These are phyloP conservation scores for Ooceraea biroi DNA, from an alignment of 1,140 invertebrate species.

Conservation along the genomic window DNA sequence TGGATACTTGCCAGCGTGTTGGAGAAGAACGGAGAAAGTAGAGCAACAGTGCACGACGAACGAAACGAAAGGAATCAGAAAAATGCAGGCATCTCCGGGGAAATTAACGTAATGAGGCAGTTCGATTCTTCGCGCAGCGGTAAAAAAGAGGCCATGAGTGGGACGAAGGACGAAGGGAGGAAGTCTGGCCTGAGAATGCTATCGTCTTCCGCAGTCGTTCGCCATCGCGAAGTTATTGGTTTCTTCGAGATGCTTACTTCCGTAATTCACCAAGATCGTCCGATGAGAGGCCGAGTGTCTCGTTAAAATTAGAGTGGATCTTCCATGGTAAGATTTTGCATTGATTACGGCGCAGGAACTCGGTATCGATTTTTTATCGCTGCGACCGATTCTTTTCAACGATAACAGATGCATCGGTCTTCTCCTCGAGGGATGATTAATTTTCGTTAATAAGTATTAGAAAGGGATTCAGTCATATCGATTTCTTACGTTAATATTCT, in stretches of 20 bases:
- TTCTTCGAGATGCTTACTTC: constrained; percentile 72
- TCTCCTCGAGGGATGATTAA: not conserved
- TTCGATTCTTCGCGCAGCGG: constrained; percentile 75
- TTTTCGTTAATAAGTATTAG: constrained; percentile 25
- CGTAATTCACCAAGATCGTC: constrained; percentile 71
- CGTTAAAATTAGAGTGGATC: constrained; percentile 66
- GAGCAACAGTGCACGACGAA: constrained; percentile 70
- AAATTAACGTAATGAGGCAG: constrained; percentile 83
- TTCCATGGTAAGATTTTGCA: constrained; percentile 44
- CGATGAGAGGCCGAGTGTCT: constrained; percentile 60
- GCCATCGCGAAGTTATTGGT: constrained; percentile 70
- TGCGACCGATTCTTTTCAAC: constrained; percentile 15
- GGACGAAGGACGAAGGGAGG: no score
- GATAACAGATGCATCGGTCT: constrained; percentile 13
- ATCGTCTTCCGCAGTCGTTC: constrained; percentile 59
- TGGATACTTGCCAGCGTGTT: constrained; percentile 38
- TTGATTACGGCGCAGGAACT: constrained; percentile 36
- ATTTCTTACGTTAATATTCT: not conserved
- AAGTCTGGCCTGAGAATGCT: constrained; percentile 50
- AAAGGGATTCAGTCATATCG: not conserved
- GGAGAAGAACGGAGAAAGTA: constrained; percentile 61
- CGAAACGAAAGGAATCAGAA: constrained; percentile 78
- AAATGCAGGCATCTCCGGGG: constrained; percentile 81
- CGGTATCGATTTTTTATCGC: constrained; percentile 26
- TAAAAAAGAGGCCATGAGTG: not conserved